Conservation (phyloP, 2,113 vertebrate species). For the Oceanodroma tethys region DNA sequence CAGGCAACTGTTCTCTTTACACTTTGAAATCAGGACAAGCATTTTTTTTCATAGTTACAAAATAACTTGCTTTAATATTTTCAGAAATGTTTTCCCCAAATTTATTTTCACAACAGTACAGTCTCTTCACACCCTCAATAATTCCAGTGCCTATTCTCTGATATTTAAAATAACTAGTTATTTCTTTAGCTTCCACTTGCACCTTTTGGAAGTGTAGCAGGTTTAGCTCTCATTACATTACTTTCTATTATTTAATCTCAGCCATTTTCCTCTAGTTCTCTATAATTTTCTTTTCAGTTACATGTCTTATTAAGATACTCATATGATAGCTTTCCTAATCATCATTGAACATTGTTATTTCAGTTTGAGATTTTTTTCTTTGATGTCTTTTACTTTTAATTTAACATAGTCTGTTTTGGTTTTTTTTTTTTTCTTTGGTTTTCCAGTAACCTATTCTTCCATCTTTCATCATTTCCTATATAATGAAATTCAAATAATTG, state of each 20-base stretch:
- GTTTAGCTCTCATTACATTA: background rate
- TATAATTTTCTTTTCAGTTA: conserved; percentile 49
- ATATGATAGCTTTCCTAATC: conserved; percentile 33
- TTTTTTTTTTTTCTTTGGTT: conserved; percentile 46
- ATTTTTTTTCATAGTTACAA: background rate
- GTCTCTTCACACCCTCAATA: background rate
- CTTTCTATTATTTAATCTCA: conserved; percentile 47
- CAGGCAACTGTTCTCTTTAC: background rate
- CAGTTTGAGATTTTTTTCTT: conserved; percentile 62
- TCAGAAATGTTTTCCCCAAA: background rate
- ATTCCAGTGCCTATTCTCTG: background rate
- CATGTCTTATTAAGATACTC: conserved; percentile 24
- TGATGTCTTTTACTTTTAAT: conserved; percentile 57
- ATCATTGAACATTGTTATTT: conserved; percentile 60
- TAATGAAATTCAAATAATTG: conserved; percentile 60
- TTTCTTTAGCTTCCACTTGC: background rate
- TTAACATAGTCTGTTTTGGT: conserved; percentile 41
- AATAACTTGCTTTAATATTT: background rate
- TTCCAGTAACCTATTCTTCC: conserved; percentile 30
- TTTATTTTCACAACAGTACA: background rate
- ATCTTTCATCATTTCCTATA: conserved; percentile 60
- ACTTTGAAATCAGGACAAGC: background rate
- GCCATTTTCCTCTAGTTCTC: conserved; percentile 46
- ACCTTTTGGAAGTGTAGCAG: background rate
- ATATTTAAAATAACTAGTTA: conserved; percentile 4